Percentiles rank a stretch among this genome's conserved stretches.
Evolutionary conservation across 2,113 vertebrate species (phyloP).

Genomic region (Seriola quinqueradiata): DNA sequence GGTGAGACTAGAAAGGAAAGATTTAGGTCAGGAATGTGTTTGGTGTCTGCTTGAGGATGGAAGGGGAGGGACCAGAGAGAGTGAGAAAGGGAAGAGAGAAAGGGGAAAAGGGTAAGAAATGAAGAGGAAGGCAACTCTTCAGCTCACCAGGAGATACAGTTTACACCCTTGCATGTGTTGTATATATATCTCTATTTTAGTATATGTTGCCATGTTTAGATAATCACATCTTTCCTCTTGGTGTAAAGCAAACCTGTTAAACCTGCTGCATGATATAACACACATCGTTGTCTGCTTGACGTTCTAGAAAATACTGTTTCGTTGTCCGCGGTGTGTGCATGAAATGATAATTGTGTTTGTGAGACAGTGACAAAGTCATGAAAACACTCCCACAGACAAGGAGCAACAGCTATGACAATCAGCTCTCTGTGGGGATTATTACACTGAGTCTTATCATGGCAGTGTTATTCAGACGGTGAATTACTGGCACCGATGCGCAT

Average conservation of each 20-base stretch:
- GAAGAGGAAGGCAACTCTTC: not conserved
- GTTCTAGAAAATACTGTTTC: not conserved
- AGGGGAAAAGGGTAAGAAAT: not conserved
- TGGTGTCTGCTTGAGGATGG: slow-evolving; percentile 5
- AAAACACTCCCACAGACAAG: slow-evolving; percentile 29
- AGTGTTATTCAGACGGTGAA: slow-evolving; percentile 36
- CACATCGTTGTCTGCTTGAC: slow-evolving; percentile 6
- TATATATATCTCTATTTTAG: not conserved
- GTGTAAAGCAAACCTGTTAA: not conserved
- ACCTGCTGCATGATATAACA: not conserved
- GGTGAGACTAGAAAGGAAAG: slow-evolving; percentile 29
- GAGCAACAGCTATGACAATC: slow-evolving; percentile 34
- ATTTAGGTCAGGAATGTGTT: slow-evolving; percentile 44
- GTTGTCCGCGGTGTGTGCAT: not conserved
- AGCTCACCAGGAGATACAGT: not conserved
- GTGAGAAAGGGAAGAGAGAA: not conserved
- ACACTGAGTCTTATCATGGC: slow-evolving; percentile 22
- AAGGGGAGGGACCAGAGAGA: not conserved
- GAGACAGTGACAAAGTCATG: slow-evolving; percentile 27
- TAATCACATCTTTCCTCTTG: not conserved
- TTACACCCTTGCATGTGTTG: not conserved
- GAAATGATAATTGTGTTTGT: slow-evolving; percentile 9
- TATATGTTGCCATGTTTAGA: not conserved
- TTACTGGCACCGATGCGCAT: slow-evolving; percentile 38
- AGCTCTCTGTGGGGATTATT: slow-evolving; percentile 35